A percentile compares a stretch with the other conserved stretches of the same genome.
Conservation (phyloP, 1,140 invertebrate genomes). For the Papilio dardanus region DNA sequence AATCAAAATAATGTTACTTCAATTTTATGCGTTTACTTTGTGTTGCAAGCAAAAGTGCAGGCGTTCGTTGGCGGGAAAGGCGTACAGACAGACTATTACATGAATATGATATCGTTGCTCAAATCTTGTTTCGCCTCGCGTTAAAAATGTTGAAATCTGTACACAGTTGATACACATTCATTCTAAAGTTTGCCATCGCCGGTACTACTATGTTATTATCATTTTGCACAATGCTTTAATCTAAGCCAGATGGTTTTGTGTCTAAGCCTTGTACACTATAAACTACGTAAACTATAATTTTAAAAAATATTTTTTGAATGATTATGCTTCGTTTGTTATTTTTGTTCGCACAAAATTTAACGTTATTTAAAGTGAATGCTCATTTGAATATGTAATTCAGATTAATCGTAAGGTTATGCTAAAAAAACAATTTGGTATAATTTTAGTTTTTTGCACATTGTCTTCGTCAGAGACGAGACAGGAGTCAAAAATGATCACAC, state of each 20-base stretch:
- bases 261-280: not conserved
- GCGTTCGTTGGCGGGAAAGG: slow-evolving; percentile 48
- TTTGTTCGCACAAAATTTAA: not conserved
- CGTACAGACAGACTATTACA: slow-evolving; percentile 41
- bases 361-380: not conserved
- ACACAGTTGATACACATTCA: slow-evolving; percentile 26
- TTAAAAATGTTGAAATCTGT: slow-evolving; percentile 37
- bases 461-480: too few species aligned
- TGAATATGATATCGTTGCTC: slow-evolving; percentile 47
- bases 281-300: not conserved
- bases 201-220: slow-evolving; percentile 15
- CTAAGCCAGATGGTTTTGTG: slow-evolving; percentile 9
- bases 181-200: slow-evolving; percentile 18
- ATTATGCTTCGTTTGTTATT: not conserved
- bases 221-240: slow-evolving; percentile 26
- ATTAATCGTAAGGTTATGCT: too few species aligned
- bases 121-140: slow-evolving; percentile 40
- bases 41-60: slow-evolving; percentile 44
- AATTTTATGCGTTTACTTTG: slow-evolving; percentile 23
- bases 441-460: too few species aligned
- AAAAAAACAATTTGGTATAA: too few species aligned
- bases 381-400: too few species aligned
- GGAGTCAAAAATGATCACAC: too few species aligned
- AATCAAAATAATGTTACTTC: not conserved
- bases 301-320: not conserved